These are phyloP conservation scores for Stenodera caucasica DNA, from an alignment of 2,888 invertebrate genomes.

Conservation along the genomic window DNA sequence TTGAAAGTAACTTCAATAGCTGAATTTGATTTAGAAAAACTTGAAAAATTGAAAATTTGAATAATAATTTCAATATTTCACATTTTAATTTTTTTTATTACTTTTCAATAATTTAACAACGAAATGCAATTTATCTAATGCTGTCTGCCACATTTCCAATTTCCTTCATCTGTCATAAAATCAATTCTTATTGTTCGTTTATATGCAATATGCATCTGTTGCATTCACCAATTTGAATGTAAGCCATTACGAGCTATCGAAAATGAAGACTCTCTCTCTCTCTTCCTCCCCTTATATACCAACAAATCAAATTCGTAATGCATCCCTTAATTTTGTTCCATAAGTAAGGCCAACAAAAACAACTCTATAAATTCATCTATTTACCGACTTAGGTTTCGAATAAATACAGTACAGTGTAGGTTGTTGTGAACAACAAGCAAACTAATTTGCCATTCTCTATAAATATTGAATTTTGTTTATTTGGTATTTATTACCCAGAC, in stretches of 20 bases:
- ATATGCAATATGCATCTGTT: conserved; percentile 6
- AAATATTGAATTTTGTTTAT: conserved; percentile 54
- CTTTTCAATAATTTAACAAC: neutral
- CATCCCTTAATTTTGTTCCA: too few species aligned
- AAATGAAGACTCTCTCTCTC: too few species aligned
- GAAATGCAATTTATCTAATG: conserved; percentile 3
- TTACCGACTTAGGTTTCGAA: conserved; percentile 38
- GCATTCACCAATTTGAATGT: neutral
- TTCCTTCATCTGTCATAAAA: neutral
- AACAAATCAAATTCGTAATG: too few species aligned
- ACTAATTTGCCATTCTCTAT: conserved; percentile 48
- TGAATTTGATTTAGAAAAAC: too few species aligned
- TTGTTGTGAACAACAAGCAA: conserved; percentile 39
- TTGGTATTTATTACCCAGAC: conserved; percentile 50
- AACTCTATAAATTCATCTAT: conserved; percentile 50
- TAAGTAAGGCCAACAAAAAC: conserved; percentile 33
- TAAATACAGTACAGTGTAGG: conserved; percentile 1
- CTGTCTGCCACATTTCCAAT: neutral
- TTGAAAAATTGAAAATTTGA: too few species aligned
- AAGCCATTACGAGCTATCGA: neutral
- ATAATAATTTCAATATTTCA: neutral
- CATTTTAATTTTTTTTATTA: neutral
- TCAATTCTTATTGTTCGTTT: conserved; percentile 1
- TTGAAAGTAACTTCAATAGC: too few species aligned
- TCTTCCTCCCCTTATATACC: too few species aligned